Conservation (phyloP, 2,888 invertebrate species). For the Leptopilina drosophilae region DNA sequence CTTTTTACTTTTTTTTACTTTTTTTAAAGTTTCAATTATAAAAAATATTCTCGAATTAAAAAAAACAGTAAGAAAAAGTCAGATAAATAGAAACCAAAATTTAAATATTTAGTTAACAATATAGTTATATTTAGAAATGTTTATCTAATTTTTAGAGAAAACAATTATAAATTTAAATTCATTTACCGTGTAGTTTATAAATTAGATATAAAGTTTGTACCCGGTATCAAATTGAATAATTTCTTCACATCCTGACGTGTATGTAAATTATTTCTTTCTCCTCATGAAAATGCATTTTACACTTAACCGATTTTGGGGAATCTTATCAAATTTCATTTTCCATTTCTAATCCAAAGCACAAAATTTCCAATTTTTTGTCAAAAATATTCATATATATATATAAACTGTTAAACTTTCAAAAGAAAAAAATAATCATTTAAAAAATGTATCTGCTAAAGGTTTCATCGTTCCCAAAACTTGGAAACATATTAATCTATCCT, state of each 20-base stretch:
- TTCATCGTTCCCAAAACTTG: neutral
- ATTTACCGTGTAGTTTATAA: neutral
- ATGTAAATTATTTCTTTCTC: neutral
- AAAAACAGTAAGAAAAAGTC: no score
- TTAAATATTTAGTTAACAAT: neutral
- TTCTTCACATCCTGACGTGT: neutral
- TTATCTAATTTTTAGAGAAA: neutral
- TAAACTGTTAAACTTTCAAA: neutral
- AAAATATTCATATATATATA: neutral
- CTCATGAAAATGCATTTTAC: slow-evolving; percentile 16
- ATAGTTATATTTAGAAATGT: neutral
- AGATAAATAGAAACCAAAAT: neutral
- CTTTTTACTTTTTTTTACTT: no score
- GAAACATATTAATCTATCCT: slow-evolving; percentile 5
- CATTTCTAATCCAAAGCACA: neutral
- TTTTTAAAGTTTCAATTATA: no score
- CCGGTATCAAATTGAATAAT: neutral
- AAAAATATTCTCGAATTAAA: no score
- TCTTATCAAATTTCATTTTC: slow-evolving; percentile 11
- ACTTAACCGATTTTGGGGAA: neutral
- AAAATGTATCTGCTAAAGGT: no score
- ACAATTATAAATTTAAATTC: slow-evolving; percentile 2
- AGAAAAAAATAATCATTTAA: neutral
- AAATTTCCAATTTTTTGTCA: neutral
- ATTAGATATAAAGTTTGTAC: neutral